Base-by-base conservation (phyloP, 1,140 invertebrate genomes). In the Brachionus manjavacas region DNA sequence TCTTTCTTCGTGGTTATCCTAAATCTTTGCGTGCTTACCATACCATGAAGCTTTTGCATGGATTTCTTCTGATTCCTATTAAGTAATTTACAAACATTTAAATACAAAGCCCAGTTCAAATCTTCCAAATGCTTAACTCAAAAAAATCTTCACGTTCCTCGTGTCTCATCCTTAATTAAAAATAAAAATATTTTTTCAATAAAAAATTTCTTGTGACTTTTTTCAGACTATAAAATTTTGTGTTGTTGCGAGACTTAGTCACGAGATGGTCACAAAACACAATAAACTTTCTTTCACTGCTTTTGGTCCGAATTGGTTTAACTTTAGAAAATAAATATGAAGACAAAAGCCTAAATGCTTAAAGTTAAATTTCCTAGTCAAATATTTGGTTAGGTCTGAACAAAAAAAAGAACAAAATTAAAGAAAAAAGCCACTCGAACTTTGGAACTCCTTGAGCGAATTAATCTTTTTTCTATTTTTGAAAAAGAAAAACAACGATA, bases 321-420 rank as follows among this genome's bases (percentile, higher is more conserved):
- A 11, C 9, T 60, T 60, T 25, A 60, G 31, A 72, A 72, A 72
- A 72, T 72, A 72, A 72, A 72, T 41, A 72, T 28, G 6, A 35
- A 72, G 31, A 72, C 31, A 72, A 72, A 72, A 72, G 68, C 68
- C 20, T 43, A 9, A 72, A 14, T 72, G 68, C 68, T 72, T 16
- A 20, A 43, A 72, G 68, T 72, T 72, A 72, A 72, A 72, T 72
- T 72, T 72, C 16, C 39, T 41, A 72, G 68, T 72, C 68, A 72
- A 72, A 72, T 72, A 72, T 72, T 72, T 72, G 35, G 35, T 41
- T 7, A 7, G 9, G 8, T 8, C 35, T 41, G 1, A 16, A n/a
- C 31, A 35, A 35, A 35, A 72, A 72, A 68, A 41, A 72, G 35
- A 39, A 43, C 12, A 72, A 72, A 72, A 39, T 41, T 72, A 72